Evolutionary conservation across 2,888 invertebrate genomes (phyloP).

Genomic region (Nephrotoma flavescens): DNA sequence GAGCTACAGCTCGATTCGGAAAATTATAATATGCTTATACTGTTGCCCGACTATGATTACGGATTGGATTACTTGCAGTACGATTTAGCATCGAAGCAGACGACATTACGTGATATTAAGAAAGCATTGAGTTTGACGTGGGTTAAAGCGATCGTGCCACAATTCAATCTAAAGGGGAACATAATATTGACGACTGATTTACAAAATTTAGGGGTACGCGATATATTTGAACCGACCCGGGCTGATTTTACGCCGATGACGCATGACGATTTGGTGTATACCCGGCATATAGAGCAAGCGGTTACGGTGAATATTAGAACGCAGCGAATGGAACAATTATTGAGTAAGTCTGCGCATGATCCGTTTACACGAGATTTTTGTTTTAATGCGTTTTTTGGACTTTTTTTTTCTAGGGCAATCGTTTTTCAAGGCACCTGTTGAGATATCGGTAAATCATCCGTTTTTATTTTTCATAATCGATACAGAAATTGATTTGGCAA

Average conservation of each 20-base stretch:
- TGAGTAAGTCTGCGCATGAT: slow-evolving; percentile 22
- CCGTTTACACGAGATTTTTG: background rate
- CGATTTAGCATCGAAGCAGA: slow-evolving; percentile 41
- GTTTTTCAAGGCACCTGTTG: slow-evolving; percentile 39
- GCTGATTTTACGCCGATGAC: slow-evolving; percentile 71
- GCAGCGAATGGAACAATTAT: slow-evolving; percentile 37
- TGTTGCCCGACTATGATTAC: slow-evolving; percentile 51
- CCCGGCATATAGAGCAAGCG: slow-evolving; percentile 69
- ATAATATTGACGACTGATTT: slow-evolving; percentile 66
- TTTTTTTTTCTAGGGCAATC: slow-evolving; percentile 11
- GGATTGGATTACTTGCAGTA: slow-evolving; percentile 48
- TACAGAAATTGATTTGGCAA: slow-evolving; percentile 58
- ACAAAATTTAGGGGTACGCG: slow-evolving; percentile 64
- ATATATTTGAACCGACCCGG: slow-evolving; percentile 66
- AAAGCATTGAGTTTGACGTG: slow-evolving; percentile 51
- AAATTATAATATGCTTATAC: slow-evolving; percentile 59
- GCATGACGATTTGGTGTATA: slow-evolving; percentile 53
- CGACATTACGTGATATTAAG: slow-evolving; percentile 46
- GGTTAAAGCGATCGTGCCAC: slow-evolving; percentile 64
- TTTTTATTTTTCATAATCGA: slow-evolving; percentile 78
- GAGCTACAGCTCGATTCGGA: slow-evolving; percentile 68
- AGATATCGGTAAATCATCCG: slow-evolving; percentile 66
- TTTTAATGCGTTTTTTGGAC: background rate
- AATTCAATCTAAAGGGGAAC: slow-evolving; percentile 64
- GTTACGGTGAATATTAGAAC: slow-evolving; percentile 71